A percentile compares a stretch with the other conserved stretches of the same genome.
Conservation (phyloP, 2,113 vertebrate genomes). For the Phylloscopus whistleri region DNA sequence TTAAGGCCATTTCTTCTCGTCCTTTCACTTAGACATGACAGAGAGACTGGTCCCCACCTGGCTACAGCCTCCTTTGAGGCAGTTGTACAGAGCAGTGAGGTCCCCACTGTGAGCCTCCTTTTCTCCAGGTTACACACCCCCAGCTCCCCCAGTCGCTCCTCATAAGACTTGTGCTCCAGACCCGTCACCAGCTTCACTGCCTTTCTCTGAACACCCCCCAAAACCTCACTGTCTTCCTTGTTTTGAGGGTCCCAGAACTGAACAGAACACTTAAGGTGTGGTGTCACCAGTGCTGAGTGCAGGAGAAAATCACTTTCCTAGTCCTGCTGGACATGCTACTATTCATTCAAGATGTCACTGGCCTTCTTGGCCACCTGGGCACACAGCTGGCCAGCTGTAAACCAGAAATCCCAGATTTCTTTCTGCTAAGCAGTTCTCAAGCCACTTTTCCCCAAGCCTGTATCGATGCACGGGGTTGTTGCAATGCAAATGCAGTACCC, state of each 20-base stretch:
- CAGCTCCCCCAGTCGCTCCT: not conserved
- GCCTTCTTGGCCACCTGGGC: not conserved
- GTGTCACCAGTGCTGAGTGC: not conserved
- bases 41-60: not conserved
- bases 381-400: not conserved
- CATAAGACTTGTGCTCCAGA: not conserved
- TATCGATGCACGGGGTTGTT: accelerated
- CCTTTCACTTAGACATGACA: not conserved
- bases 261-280: not conserved
- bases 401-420: not conserved
- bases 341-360: not conserved
- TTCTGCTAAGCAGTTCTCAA: not conserved
- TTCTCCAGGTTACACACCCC: not conserved
- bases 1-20: not conserved
- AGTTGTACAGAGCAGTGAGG: not conserved
- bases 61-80: not conserved
- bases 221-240: not conserved
- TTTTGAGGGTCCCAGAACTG: not conserved
- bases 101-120: accelerated
- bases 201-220: not conserved
- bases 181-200: not conserved
- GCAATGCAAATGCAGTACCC: not conserved
- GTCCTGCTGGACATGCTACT: not conserved
- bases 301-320: not conserved
- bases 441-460: not conserved